Evolutionary conservation across 2,113 vertebrate genomes (phyloP).

Genomic region (Elanus axillaris): DNA sequence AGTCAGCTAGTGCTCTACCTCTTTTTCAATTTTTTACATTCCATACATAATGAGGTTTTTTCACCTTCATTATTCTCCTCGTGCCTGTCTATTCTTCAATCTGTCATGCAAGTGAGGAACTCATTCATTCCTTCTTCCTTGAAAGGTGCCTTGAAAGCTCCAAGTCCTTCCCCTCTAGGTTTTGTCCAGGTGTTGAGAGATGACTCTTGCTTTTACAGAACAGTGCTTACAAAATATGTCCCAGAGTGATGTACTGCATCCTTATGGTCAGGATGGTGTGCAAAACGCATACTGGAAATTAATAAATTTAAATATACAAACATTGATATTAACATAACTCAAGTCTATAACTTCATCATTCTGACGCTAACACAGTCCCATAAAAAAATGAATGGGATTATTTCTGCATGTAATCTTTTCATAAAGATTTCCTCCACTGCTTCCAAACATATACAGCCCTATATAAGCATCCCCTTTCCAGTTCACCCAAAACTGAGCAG

Average conservation of each 20-base stretch:
- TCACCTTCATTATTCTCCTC: background rate
- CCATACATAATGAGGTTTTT: background rate
- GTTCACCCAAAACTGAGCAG: background rate
- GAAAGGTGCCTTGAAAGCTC: background rate
- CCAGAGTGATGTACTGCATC: background rate
- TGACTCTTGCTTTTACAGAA: background rate
- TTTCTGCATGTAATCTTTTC: background rate
- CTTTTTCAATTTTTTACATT: background rate
- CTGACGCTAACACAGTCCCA: background rate
- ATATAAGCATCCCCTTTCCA: background rate
- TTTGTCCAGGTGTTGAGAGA: background rate
- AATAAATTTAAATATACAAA: background rate
- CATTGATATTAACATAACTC: background rate
- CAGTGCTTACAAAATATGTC: background rate
- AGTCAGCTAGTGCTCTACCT: background rate
- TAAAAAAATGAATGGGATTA: background rate
- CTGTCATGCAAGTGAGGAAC: background rate
- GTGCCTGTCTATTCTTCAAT: background rate
- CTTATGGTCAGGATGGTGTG: rapidly evolving
- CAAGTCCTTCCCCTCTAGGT: background rate
- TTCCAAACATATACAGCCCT: background rate
- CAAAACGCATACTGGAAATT: background rate
- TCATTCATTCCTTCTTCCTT: background rate
- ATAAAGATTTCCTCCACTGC: background rate
- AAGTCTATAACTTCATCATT: background rate